Conservation (phyloP, 2,113 vertebrate genomes). For the Mus pahari region DNA sequence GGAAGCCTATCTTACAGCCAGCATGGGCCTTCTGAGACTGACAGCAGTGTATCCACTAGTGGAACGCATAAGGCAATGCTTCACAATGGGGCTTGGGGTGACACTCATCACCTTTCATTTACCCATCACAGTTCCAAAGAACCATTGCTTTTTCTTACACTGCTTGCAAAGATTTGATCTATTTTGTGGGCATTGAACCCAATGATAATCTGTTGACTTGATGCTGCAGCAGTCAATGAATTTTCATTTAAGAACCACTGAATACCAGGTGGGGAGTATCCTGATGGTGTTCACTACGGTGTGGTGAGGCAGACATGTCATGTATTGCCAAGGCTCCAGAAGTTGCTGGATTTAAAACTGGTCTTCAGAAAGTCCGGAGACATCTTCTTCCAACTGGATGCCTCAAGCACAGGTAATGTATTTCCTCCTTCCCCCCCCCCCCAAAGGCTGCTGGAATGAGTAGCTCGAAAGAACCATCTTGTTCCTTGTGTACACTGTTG, state of each 20-base stretch:
- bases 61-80: slow-evolving; percentile 93
- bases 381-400: slow-evolving; percentile 86
- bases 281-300: slow-evolving; percentile 93
- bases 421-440: slow-evolving; percentile 62
- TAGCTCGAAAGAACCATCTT: slow-evolving; percentile 20
- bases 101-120: slow-evolving; percentile 94
- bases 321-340: slow-evolving; percentile 93
- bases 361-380: slow-evolving; percentile 93
- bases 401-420: slow-evolving; percentile 76
- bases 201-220: slow-evolving; percentile 94
- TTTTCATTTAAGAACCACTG: slow-evolving; percentile 95
- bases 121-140: slow-evolving; percentile 50
- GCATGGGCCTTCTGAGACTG: slow-evolving; percentile 91
- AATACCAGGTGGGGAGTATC: slow-evolving; percentile 91
- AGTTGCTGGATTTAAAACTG: slow-evolving; percentile 94
- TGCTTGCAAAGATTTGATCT: slow-evolving; percentile 96
- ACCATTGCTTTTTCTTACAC: slow-evolving; percentile 90
- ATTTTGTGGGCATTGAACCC: slow-evolving; percentile 95
- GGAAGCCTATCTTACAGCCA: slow-evolving; percentile 94
- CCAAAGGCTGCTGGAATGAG: neutral
- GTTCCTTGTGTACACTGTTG: rapidly evolving
- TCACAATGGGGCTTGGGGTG: slow-evolving; percentile 97
- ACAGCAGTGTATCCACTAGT: slow-evolving; percentile 97
- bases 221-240: slow-evolving; percentile 94
- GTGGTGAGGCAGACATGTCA: slow-evolving; percentile 93